phyloP scores from a whole-genome alignment of 2,797 vertebrate species.

The Rhincodon typus region DNA sequence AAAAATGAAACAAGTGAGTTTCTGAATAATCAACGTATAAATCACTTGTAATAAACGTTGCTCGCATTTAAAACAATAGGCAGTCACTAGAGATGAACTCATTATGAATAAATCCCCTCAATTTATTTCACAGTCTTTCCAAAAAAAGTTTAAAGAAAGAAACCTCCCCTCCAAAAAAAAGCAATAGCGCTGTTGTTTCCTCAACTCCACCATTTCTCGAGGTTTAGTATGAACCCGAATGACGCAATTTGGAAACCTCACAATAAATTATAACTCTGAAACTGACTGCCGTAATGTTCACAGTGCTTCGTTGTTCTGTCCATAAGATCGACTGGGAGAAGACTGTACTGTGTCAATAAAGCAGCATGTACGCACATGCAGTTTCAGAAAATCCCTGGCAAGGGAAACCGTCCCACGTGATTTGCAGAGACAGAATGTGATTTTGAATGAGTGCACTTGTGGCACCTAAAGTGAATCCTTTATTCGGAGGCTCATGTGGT shows the following conservation, averaged over 20 bases:
- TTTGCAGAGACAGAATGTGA: background rate
- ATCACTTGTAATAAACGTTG: background rate
- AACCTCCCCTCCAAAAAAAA: too few species aligned
- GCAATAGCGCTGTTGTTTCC: background rate
- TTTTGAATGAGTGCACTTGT: slow-evolving; percentile 19
- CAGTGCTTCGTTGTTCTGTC: background rate
- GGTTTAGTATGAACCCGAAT: background rate
- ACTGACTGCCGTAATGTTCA: background rate
- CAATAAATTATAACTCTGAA: background rate
- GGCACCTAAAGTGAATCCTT: slow-evolving; percentile 24
- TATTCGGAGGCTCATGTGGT: slow-evolving; percentile 1
- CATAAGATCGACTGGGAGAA: background rate
- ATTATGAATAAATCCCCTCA: background rate
- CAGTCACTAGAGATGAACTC: too few species aligned
- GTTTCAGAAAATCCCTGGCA: slow-evolving; percentile 16
- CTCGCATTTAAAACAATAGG: background rate
- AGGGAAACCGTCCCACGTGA: slow-evolving; percentile 14
- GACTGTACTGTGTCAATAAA: background rate
- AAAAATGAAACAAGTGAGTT: background rate
- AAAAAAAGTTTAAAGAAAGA: too few species aligned
- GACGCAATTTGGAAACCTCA: background rate
- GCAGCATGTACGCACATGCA: background rate
- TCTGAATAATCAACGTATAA: background rate
- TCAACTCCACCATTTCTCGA: background rate
- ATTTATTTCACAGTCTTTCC: background rate